phyloP scores from a whole-genome alignment of 2,113 vertebrate genomes.

The Abramis brama region DNA sequence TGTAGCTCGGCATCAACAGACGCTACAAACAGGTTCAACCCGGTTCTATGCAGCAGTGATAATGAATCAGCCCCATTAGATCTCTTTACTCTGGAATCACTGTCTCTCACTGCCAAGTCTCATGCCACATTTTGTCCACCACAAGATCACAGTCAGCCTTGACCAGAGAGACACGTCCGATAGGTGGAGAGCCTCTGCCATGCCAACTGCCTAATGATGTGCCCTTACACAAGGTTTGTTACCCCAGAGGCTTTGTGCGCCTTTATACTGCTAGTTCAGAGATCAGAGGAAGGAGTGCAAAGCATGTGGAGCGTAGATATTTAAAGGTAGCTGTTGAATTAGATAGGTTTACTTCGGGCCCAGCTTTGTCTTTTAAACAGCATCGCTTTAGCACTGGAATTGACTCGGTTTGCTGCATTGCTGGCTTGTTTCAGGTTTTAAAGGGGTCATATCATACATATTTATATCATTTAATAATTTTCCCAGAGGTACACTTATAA shows the following conservation, averaged over 20 bases:
- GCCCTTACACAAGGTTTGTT: slow-evolving; percentile 34
- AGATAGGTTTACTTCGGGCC: background rate
- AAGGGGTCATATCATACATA: slow-evolving; percentile 25
- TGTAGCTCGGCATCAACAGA: slow-evolving; percentile 29
- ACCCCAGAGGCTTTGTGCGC: background rate
- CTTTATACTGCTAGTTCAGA: background rate
- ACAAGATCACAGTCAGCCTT: slow-evolving; percentile 37
- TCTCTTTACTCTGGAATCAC: slow-evolving; percentile 37
- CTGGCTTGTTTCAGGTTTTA: slow-evolving; percentile 18
- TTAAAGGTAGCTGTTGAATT: background rate
- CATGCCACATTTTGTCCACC: slow-evolving; percentile 28
- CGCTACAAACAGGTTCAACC: slow-evolving; percentile 26
- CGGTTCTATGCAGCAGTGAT: slow-evolving; percentile 44
- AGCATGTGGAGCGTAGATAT: background rate
- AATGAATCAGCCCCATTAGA: slow-evolving; percentile 31
- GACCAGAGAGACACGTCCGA: slow-evolving; percentile 29
- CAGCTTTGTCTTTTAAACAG: slow-evolving; percentile 2
- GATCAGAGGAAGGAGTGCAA: background rate
- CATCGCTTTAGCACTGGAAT: background rate
- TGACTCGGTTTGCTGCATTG: background rate
- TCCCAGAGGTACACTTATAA: slow-evolving; percentile 21
- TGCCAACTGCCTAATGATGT: slow-evolving; percentile 37
- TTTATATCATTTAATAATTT: slow-evolving; percentile 40
- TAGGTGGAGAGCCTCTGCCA: slow-evolving; percentile 17
- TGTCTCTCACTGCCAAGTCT: slow-evolving; percentile 38